Evolutionary conservation across 2,113 vertebrate species (phyloP).

Genomic region (Camelus bactrianus): DNA sequence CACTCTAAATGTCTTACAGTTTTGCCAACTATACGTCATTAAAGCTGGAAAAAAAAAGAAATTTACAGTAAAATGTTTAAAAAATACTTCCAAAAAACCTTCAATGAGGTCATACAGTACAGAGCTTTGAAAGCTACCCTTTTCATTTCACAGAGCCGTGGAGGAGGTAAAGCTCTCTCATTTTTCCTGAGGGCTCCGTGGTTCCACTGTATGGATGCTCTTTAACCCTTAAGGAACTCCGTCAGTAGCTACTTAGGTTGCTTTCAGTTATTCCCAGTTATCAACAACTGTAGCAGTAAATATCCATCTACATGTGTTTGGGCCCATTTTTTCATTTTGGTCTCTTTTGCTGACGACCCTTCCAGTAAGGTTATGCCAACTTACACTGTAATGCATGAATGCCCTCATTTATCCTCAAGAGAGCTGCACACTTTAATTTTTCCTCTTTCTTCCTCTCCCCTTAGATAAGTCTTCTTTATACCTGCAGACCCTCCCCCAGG

Average conservation of each 20-base stretch:
- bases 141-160: rapidly evolving
- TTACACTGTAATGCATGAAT: neutral
- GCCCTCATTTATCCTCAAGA: neutral
- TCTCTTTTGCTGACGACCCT: neutral
- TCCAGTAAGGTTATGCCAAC: neutral
- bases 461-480: constrained; percentile 92
- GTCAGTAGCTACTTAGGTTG: neutral
- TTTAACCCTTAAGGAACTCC: neutral
- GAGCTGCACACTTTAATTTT: neutral
- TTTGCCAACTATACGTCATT: neutral
- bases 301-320: neutral
- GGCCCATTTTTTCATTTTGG: neutral
- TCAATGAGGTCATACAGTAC: neutral
- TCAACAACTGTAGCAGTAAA: neutral
- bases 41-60: neutral
- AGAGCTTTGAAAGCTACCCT: neutral
- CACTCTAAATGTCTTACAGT: neutral
- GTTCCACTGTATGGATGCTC: neutral
- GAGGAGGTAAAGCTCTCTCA: neutral
- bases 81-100: neutral
- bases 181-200: neutral
- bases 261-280: neutral
- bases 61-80: neutral
- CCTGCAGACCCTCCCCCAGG: constrained; percentile 91
- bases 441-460: neutral